Conservation (phyloP, 2,797 vertebrate genomes). For the Emydoidea blandingii region DNA sequence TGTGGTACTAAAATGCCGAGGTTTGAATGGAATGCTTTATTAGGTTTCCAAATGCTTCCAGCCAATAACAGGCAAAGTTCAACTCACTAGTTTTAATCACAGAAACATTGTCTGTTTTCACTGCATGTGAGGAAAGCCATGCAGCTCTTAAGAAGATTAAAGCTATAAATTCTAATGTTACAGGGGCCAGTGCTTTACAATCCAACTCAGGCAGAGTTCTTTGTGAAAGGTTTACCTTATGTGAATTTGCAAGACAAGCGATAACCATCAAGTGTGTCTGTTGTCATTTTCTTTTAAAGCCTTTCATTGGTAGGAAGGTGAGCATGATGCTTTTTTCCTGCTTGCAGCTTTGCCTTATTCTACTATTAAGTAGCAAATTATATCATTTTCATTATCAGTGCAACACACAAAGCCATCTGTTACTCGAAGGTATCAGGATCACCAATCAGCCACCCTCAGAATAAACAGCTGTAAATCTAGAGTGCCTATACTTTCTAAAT, state of each 20-base stretch:
- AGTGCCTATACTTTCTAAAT: constrained; percentile 66
- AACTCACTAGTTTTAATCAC: constrained; percentile 68
- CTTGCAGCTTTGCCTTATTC: constrained; percentile 56
- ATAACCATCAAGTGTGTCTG: constrained; percentile 40
- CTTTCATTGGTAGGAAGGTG: constrained; percentile 1
- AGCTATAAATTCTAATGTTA: constrained; percentile 67
- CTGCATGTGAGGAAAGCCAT: constrained; percentile 64
- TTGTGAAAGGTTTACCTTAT: constrained; percentile 32
- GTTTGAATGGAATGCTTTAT: constrained; percentile 79
- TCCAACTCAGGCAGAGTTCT: constrained; percentile 34
- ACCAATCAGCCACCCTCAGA: constrained; percentile 60
- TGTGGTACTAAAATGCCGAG: constrained; percentile 78
- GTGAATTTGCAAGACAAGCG: constrained; percentile 50
- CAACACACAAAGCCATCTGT: constrained; percentile 68
- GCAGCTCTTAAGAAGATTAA: constrained; percentile 72
- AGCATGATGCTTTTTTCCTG: constrained; percentile 24
- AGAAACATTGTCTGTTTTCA: constrained; percentile 68
- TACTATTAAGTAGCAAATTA: constrained; percentile 49
- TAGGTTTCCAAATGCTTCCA: constrained; percentile 74
- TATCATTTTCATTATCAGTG: constrained; percentile 67
- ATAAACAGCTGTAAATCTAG: constrained; percentile 59
- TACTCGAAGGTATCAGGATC: constrained; percentile 60
- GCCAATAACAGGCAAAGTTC: constrained; percentile 77
- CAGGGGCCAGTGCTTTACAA: constrained; percentile 29
- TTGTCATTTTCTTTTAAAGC: constrained; percentile 23